These are phyloP conservation scores for Amphimedon queenslandica DNA, from an alignment of 37 sponge, comb jelly and placozoan genomes.

Conservation along the genomic window DNA sequence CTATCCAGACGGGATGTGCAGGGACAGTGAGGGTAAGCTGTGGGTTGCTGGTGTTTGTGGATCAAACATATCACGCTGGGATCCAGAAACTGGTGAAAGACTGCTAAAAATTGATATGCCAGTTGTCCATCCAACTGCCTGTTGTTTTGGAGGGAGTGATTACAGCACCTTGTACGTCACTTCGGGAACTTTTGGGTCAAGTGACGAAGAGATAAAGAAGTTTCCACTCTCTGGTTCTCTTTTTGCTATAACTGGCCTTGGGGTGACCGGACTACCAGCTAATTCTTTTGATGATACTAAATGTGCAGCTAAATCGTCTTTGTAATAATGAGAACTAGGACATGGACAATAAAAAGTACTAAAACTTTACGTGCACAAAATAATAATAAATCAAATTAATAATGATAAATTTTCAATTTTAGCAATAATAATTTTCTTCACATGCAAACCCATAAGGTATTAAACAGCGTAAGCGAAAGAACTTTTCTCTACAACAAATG, in stretches of 20 bases:
- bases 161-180: slow-evolving; percentile 50
- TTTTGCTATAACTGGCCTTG: slow-evolving; percentile 43
- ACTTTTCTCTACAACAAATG: slow-evolving; percentile 64
- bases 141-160: slow-evolving; percentile 64
- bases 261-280: slow-evolving; percentile 24
- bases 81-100: slow-evolving; percentile 20
- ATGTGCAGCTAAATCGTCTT: no score
- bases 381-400: background rate
- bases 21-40: slow-evolving; percentile 21
- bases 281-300: background rate
- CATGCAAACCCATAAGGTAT: slow-evolving; percentile 58
- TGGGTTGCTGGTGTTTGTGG: slow-evolving; percentile 38
- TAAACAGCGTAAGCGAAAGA: slow-evolving; percentile 35
- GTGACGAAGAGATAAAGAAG: background rate
- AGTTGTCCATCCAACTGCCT: slow-evolving; percentile 24
- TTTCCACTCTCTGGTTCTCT: slow-evolving; percentile 36
- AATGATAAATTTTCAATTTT: background rate
- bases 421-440: slow-evolving; percentile 47
- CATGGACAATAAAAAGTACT: no score
- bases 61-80: slow-evolving; percentile 31
- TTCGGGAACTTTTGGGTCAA: background rate
- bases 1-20: slow-evolving; percentile 47
- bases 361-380: no score
- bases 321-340: no score
- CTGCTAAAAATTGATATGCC: slow-evolving; percentile 24